Conservation (phyloP, 1,140 invertebrate genomes). For the Drosophila orena region DNA sequence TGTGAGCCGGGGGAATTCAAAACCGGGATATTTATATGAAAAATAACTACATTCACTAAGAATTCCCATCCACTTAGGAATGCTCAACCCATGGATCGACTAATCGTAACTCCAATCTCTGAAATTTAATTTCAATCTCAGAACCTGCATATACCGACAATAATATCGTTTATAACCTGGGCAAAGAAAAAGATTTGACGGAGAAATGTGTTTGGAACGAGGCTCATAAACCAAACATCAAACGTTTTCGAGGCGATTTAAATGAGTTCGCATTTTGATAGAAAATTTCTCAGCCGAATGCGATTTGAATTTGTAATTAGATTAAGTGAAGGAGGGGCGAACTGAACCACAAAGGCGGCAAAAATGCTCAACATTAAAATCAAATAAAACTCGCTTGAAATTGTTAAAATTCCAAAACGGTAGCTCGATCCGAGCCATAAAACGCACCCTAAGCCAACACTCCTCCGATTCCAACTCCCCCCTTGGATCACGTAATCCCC, state of each 20-base stretch:
- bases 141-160: slow-evolving; percentile 37
- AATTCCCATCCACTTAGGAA: slow-evolving; percentile 3
- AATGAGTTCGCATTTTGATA: slow-evolving; percentile 77
- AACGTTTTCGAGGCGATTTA: slow-evolving; percentile 68
- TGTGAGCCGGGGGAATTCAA: no score
- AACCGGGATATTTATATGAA: no score
- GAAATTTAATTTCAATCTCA: slow-evolving; percentile 18
- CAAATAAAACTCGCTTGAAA: slow-evolving; percentile 65
- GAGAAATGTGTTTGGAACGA: slow-evolving; percentile 44
- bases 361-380: slow-evolving; percentile 75
- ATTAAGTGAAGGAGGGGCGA: slow-evolving; percentile 9
- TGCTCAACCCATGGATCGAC: slow-evolving; percentile 14
- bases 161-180: slow-evolving; percentile 27
- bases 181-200: slow-evolving; percentile 23
- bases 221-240: slow-evolving; percentile 74
- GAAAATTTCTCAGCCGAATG: slow-evolving; percentile 59
- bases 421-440: slow-evolving; percentile 52
- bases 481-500: slow-evolving; percentile 7
- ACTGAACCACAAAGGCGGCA: slow-evolving; percentile 56
- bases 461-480: neutral
- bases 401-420: slow-evolving; percentile 68
- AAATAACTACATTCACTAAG: neutral
- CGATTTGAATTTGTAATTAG: slow-evolving; percentile 52
- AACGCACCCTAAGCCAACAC: slow-evolving; percentile 39
- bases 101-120: slow-evolving; percentile 23